A percentile compares a stretch with the other conserved stretches of the same genome.
Conservation (phyloP, 2,888 invertebrate genomes). For the Tolmerus cingulatus region DNA sequence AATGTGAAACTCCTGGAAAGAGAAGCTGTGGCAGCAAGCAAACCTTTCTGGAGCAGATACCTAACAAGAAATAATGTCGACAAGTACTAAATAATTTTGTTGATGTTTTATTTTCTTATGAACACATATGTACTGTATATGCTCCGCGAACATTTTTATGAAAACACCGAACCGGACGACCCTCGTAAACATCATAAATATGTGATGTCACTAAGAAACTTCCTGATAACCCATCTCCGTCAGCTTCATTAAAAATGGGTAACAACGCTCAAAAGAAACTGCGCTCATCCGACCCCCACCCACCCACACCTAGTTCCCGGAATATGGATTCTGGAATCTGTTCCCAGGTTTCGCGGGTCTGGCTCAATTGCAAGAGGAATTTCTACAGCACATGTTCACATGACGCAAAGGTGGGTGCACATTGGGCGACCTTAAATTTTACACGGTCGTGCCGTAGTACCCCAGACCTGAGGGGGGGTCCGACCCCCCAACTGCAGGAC, state of each 20-base stretch:
- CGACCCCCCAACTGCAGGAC: not conserved
- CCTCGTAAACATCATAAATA: conserved; percentile 6
- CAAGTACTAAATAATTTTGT: too few species aligned
- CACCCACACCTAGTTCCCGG: not conserved
- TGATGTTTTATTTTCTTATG: not conserved
- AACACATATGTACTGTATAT: not conserved
- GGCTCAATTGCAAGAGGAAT: not conserved
- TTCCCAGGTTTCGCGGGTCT: not conserved
- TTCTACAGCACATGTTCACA: not conserved
- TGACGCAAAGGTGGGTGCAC: not conserved
- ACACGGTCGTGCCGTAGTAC: conserved; percentile 5
- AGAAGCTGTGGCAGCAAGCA: too few species aligned
- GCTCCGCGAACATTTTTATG: not conserved
- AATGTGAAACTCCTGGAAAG: too few species aligned
- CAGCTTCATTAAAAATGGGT: not conserved
- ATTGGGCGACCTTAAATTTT: conserved; percentile 6
- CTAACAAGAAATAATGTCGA: too few species aligned
- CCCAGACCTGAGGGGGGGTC: not conserved
- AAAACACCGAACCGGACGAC: not conserved
- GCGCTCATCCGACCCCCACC: not conserved
- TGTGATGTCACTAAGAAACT: not conserved
- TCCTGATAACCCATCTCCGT: not conserved
- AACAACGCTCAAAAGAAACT: not conserved
- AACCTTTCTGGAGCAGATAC: too few species aligned
- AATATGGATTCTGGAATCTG: not conserved